Percentiles rank a stretch among this genome's conserved stretches.
These are phyloP conservation scores for Oligia fasciuncula DNA, from an alignment of 2,888 invertebrate species.

Conservation along the genomic window DNA sequence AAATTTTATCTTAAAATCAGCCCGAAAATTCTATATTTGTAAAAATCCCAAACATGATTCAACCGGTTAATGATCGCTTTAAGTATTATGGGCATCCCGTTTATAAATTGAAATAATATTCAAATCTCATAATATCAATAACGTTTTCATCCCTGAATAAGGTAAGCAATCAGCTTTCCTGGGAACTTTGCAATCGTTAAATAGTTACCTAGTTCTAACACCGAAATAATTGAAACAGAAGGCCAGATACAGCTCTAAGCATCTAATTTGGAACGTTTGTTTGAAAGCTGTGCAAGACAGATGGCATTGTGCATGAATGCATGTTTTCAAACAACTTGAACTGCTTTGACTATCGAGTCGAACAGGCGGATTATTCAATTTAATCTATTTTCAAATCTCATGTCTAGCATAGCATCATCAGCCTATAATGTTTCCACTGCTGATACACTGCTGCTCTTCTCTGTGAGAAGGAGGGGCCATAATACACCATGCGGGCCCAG, in stretches of 20 bases:
- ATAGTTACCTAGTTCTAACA: not conserved
- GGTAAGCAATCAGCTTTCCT: not conserved
- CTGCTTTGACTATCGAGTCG: not conserved
- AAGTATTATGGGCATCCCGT: not conserved
- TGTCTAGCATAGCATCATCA: too few species aligned
- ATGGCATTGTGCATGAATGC: too few species aligned
- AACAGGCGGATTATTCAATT: not conserved
- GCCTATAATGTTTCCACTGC: not conserved
- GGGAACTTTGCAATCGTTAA: constrained; percentile 4
- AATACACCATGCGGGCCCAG: too few species aligned
- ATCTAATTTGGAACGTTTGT: not conserved
- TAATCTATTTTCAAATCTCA: not conserved
- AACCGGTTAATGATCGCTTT: not conserved
- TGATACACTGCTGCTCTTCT: too few species aligned
- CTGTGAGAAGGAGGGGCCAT: too few species aligned
- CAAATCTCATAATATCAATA: not conserved
- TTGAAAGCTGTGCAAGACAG: not conserved
- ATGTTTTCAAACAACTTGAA: not conserved
- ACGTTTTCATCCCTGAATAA: not conserved
- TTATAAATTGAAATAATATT: not conserved
- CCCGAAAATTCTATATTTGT: too few species aligned
- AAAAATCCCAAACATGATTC: too few species aligned
- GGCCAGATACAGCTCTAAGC: too few species aligned
- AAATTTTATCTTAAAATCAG: too few species aligned
- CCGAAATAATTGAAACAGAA: not conserved